Evolutionary conservation across 2,113 vertebrate species (phyloP).

Genomic region (Eulemur macaco): DNA sequence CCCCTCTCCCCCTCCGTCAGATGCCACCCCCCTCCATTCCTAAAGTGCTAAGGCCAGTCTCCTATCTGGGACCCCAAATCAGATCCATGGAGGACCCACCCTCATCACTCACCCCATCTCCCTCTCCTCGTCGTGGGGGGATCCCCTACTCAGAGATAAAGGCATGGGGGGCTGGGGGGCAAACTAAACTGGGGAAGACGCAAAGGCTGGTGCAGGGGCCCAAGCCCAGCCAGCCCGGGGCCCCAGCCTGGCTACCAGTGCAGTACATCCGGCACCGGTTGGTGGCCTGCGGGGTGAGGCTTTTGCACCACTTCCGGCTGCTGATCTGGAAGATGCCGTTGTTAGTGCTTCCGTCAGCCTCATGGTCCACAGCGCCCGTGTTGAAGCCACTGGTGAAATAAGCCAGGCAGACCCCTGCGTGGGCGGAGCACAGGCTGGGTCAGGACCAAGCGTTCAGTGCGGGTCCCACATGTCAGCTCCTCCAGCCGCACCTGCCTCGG

Average conservation of each 20-base stretch:
- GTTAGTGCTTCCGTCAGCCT: slow-evolving; percentile 80
- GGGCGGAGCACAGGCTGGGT: not conserved
- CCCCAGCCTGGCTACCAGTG: slow-evolving; percentile 15
- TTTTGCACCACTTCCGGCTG: slow-evolving; percentile 81
- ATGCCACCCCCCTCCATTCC: not conserved
- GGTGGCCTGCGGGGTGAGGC: rapidly evolving
- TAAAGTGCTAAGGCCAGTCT: not conserved
- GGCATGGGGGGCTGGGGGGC: not conserved
- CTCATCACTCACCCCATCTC: not conserved
- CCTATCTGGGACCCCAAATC: not conserved
- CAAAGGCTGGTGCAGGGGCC: not conserved
- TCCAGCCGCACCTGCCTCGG: not conserved
- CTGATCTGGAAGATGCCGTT: slow-evolving; percentile 86
- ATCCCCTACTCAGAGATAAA: not conserved
- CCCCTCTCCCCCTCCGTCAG: not conserved
- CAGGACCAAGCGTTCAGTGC: not conserved
- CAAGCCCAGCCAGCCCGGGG: not conserved
- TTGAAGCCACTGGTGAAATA: slow-evolving; percentile 82
- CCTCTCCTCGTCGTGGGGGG: not conserved
- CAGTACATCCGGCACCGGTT: slow-evolving; percentile 70
- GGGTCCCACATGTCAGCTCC: not conserved
- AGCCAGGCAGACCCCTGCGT: slow-evolving; percentile 82
- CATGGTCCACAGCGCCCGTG: slow-evolving; percentile 71
- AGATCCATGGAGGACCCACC: not conserved
- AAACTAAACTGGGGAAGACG: not conserved